Base-by-base conservation (phyloP, 1,140 invertebrate genomes). In the Drosophila hydei region DNA sequence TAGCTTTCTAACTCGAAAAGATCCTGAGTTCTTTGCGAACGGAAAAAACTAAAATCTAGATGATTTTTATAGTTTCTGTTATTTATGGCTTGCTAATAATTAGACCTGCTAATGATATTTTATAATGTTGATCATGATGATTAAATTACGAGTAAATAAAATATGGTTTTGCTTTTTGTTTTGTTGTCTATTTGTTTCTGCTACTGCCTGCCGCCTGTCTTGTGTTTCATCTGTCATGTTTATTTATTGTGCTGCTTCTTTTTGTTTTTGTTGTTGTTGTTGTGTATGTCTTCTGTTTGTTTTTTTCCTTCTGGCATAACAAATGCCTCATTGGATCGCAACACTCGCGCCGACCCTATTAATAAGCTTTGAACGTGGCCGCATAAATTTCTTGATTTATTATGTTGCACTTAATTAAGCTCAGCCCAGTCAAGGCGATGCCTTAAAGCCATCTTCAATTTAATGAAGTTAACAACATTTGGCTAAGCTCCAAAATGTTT, bases 371-470 rank as follows among this genome's bases (percentile, higher is more conserved):
- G 60, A 81, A 75, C 70, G 77, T 87, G 56, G 74, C 54, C 62
- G 42, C 40, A 58, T 69, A 61, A 56, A 71, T 71, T 72, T 47
- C 27, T 72, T 85, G 80, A 85, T 87, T 72, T 70, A 85, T 85
- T 77, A 55, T 77, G 55, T 68, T 65, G 51, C 70, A 85, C 69
- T 75, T 87, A 87, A 87, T 85, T 79, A 80, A 65, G 74, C 73
- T 8, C 25, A 12, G 27, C 40, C 18, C 56, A 23, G 43, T 36
- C 7, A 14, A 55, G 43, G 11, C 18, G 23, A 21, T n/a, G 23
- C 25, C 40, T 64, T 72, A 47, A 75, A 65, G 48, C 40, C 50
- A 50, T 18, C 25, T 30, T 14, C 40, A 54, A 38, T 51, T 64
- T 60, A 73, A 64, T 77, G 62, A 52, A 76, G 51, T 72, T 68